Evolutionary conservation across 1,140 invertebrate species (phyloP), one percentile per base, ranked within the genome.

Genomic region (Grapholita molesta): DNA sequence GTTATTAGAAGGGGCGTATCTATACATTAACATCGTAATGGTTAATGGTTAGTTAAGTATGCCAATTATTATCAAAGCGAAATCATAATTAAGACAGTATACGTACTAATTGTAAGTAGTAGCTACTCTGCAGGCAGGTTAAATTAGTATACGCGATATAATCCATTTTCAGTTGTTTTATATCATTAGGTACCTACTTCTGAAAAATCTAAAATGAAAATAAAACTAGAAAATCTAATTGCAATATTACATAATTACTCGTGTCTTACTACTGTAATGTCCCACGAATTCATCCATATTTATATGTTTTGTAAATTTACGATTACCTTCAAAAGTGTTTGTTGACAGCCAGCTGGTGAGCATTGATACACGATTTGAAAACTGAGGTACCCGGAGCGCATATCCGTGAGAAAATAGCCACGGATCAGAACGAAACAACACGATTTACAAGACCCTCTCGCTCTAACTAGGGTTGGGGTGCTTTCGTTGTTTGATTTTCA

Each of bases 321-420:
- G n/a, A n/a, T 7, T 7, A 30, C 42, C n/a, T 48, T 21, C 18
- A 48, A 48, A 3, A 21, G 8, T 48, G 18, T n/a, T 15, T 48
- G 18, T n/a, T 15, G 42, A 21, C 42, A 48, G 18, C 42, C n/a
- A 48, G 42, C 42, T 21, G 42, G 18, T 18, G 8, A 48, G n/a
- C 55, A 11, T 61, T 61, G 55, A 28, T 61, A 25, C 25, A 30
- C n/a, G 24, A 30, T 30, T 15, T 8, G 24, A 61, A 57, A 32
- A 28, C 55, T 61, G 24, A 28, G n/a, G n/a, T 61, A 61, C 55
- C 55, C 3, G 55, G 55, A 32, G 24, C 28, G 55, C 55, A 61
- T 61, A 30, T 9, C 25, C 55, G 25, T 15, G n/a, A 61, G 25
- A 28, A 30, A 15, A 61, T 61, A 25, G 15, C n/a, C 25, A n/a